Evolutionary conservation across 2,797 vertebrate genomes (phyloP), one percentile per base, ranked within the genome.

Genomic region (Chiroxiphia lanceolata): DNA sequence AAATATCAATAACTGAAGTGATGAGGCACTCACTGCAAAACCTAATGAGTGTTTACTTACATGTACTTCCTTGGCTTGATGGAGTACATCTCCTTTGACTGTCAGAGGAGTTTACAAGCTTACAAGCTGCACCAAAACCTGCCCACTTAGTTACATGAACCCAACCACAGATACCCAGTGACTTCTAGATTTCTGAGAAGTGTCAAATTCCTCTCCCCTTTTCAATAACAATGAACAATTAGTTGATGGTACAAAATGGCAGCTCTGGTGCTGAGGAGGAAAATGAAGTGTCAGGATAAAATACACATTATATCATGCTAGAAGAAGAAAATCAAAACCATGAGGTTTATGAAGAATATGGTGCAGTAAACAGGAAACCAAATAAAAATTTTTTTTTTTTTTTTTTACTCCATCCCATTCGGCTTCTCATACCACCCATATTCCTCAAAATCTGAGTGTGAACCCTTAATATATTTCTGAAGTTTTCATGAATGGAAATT

Each of bases 231-330:
- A 57, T 38, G 27, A 72, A 11, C 33, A 54, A 22, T 21, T 57
- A n/a, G 12, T 25, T 65, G 47, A 69, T 64, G 12, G 63, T 53
- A 48, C 53, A 70, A 93, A 91, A 87, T 34, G 26, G 15, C 29
- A 82, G 0, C 18, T 57, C 65, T 0, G 0, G 8, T 2, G 31
- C 34, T 56, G 44, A 75, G 27, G 23, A 68, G 5, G 9, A 27
- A 87, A 72, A 87, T 38, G 2, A 89, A 65, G 15, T n/a, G 7
- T 61, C 47, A 72, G 42, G 12, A 42, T 44, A 51, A 87, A 85
- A 87, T 8, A 64, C 10, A 51, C 5, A 40, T 57, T 70, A 23
- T 18, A 17, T 48, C 61, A 63, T 11, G 20, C 22, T 59, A 63
- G 23, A 79, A 72, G 61, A 75, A 80, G 27, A 42, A 90, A 87